Evolutionary conservation across 2,888 invertebrate species (phyloP).

Genomic region (Sclerodermus sp.): DNA sequence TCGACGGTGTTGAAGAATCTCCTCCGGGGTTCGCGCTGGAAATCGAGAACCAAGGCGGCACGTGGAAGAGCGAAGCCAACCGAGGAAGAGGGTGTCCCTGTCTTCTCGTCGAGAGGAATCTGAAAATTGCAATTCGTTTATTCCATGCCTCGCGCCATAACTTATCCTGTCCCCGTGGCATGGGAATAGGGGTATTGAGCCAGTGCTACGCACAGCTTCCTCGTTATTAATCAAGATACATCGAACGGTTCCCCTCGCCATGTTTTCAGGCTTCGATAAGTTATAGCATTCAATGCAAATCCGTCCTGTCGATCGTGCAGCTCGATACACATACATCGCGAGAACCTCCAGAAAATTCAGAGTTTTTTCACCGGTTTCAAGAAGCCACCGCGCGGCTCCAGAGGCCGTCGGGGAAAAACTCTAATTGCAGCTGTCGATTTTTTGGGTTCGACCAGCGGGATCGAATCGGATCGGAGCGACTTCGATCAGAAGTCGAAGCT

Average conservation of each 20-base stretch:
- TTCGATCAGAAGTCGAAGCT: too few species aligned
- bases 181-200: slow-evolving; percentile 28
- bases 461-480: too few species aligned
- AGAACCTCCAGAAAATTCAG: background rate
- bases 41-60: too few species aligned
- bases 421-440: too few species aligned
- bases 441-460: too few species aligned
- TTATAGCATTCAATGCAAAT: slow-evolving; percentile 48
- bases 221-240: slow-evolving; percentile 45
- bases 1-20: too few species aligned
- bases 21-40: too few species aligned
- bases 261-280: slow-evolving; percentile 32
- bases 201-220: slow-evolving; percentile 31
- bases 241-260: slow-evolving; percentile 25
- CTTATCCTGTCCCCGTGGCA: slow-evolving; percentile 27
- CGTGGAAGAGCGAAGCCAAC: too few species aligned
- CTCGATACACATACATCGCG: background rate
- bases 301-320: slow-evolving; percentile 19
- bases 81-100: too few species aligned
- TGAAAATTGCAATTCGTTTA: background rate
- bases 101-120: too few species aligned
- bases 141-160: slow-evolving; percentile 16
- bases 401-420: too few species aligned
- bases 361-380: background rate
- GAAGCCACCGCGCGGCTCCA: too few species aligned